Percentiles rank a stretch among this genome's conserved stretches.
Conservation (phyloP, 2,113 vertebrate genomes). For the Loxodonta africana region DNA sequence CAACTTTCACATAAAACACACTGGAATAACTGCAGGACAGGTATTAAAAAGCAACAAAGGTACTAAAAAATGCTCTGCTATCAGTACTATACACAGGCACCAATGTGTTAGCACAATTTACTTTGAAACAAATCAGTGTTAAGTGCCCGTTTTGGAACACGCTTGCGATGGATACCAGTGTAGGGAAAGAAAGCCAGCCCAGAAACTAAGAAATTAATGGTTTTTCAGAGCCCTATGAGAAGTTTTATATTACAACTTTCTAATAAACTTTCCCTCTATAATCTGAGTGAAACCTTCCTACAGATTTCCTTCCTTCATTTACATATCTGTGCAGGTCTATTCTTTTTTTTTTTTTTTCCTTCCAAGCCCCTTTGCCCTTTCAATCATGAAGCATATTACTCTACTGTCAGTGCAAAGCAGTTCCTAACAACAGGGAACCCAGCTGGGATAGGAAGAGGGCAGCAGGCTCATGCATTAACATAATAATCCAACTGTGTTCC, state of each 20-base stretch:
- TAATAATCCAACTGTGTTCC: slow-evolving; percentile 99
- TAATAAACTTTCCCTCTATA: slow-evolving; percentile 84
- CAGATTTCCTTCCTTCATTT: slow-evolving; percentile 91
- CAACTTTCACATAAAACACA: slow-evolving; percentile 47
- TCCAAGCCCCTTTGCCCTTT: slow-evolving; percentile 98
- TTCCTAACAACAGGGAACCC: slow-evolving; percentile 97
- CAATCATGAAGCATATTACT: slow-evolving; percentile 99
- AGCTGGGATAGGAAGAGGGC: slow-evolving; percentile 99
- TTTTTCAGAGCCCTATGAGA: slow-evolving; percentile 81
- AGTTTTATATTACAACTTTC: slow-evolving; percentile 82
- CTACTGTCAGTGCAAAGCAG: slow-evolving; percentile 99
- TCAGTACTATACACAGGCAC: slow-evolving; percentile 75
- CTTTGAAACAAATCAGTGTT: slow-evolving; percentile 77
- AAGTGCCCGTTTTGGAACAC: slow-evolving; percentile 84
- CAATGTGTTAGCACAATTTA: slow-evolving; percentile 50
- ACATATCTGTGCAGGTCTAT: slow-evolving; percentile 92
- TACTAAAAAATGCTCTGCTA: slow-evolving; percentile 70
- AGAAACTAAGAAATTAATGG: slow-evolving; percentile 79
- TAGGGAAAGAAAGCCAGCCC: slow-evolving; percentile 46
- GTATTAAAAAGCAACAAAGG: slow-evolving; percentile 80
- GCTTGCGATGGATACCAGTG: slow-evolving; percentile 64
- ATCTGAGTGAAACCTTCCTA: slow-evolving; percentile 80
- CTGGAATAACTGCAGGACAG: slow-evolving; percentile 67
- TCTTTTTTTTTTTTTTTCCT: slow-evolving; percentile 87
- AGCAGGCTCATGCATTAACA: slow-evolving; percentile 99